Evolutionary conservation across 2,888 invertebrate species (phyloP), one percentile per base, ranked within the genome.

Genomic region (Liposcelis brunnea): DNA sequence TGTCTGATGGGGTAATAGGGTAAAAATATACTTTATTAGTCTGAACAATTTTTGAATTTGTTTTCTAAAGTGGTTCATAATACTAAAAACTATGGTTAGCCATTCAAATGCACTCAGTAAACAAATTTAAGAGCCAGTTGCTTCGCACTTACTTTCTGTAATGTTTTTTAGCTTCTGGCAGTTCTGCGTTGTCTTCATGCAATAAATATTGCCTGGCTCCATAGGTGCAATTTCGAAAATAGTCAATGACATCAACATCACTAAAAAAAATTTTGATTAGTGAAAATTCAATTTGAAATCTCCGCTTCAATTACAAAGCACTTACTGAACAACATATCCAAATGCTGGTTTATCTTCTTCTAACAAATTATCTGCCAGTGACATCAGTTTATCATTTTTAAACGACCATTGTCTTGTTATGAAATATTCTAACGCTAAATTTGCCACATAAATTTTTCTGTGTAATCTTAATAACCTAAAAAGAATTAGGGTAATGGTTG

Each of bases 401-500:
- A 89, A 87, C 0, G 64, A 64, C 91, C 91, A 94, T 51, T 81
- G 72, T 54, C 80, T 75, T 1, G 68, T 70, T 1, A 80, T 68
- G 57, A 87, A 93, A 59, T 80, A 80, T 11, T 72, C 66, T 2
- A 93, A 59, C 0, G 80, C 80, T 45, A 68, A 65, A 55, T 80
- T 77, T 0, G 87, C 80, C 16, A 71, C 72, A 61, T 78, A 87
- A 42, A 93, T 77, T 52, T 77, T 77, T n/a, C 80, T 70, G 58
- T 91, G 90, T 19, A 90, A 58, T 61, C 73, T 79, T 8, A 86
- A 62, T 48, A 91, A 66, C 64, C 90, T 91, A 58, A 33, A 58
- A 58, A 48, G 42, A 47, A 48, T n/a, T 32, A 32, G 32, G 10
- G n/a, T n/a, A 32, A n/a, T 43, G 42, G 31, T 35, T 16, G 31